Base-by-base conservation (phyloP, 2,113 vertebrate species). In the Paramisgurnus dabryanus region DNA sequence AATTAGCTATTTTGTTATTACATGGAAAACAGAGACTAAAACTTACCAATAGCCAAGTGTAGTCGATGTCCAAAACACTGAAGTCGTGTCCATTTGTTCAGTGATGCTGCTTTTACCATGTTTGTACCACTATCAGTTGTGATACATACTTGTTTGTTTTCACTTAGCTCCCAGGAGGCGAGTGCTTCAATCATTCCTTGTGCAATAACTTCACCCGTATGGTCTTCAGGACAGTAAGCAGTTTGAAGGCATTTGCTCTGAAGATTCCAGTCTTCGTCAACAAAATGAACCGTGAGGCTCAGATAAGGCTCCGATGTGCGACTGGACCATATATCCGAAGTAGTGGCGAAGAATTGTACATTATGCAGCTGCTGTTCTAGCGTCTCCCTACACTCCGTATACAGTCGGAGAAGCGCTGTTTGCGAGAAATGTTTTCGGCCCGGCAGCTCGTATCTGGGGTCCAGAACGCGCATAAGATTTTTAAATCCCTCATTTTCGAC, bases 221-320 rank as follows among this genome's bases (percentile, higher is more conserved):
- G 22, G 40, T 83, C 63, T 27, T 83, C 69, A 4, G 68, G 81
- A 57, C 73, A 83, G 49, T 63, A 82, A 45, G 75, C 41, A 8
- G 72, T 81, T 67, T 81, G 72, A 0, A 81, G 45, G 27, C 53
- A 47, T 49, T 49, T 64, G 74, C 58, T 78, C 8, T 63, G 13
- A 15, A 82, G 57, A 5, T 75, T 64, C 70, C 70, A 80, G 41
- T 61, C 64, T 40, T 80, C 11, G n/a, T 67, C 45, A 57, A 75
- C 80, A 50, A 68, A 79, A 49, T 57, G 70, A 1, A 68, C 34
- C 53, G 55, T 80, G n/a, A 70, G 71, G n/a, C 71, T 80, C 12
- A 70, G 49, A 15, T 83, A 83, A n/a, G 78, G 77, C 6, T 83
- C 57, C 0, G 65, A 64, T 50, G 77, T 76, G 13, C n/a, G 17